These are phyloP conservation scores for Drosophila formosana DNA, from an alignment of 2,888 invertebrate species.

Conservation along the genomic window DNA sequence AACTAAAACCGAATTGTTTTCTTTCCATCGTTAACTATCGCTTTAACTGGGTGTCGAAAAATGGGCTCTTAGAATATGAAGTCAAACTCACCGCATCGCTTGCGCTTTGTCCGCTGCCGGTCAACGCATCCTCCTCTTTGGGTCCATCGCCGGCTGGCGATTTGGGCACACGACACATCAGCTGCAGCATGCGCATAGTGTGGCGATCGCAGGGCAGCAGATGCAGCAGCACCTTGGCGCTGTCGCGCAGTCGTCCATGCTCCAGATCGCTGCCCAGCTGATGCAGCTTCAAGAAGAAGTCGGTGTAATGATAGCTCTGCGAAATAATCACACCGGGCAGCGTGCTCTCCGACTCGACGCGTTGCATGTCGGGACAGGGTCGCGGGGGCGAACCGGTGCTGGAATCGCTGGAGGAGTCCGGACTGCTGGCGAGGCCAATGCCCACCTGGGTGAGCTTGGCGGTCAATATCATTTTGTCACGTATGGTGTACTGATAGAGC, in stretches of 20 bases:
- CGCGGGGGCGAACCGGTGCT: slow-evolving; percentile 96
- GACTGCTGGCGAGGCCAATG: slow-evolving; percentile 91
- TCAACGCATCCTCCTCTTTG: slow-evolving; percentile 54
- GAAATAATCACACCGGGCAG: slow-evolving; percentile 97
- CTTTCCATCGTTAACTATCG: too few species aligned
- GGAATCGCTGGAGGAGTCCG: slow-evolving; percentile 97
- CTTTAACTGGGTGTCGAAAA: too few species aligned
- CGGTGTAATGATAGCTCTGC: slow-evolving; percentile 90
- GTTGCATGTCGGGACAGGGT: slow-evolving; percentile 91
- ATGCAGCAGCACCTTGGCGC: slow-evolving; percentile 85
- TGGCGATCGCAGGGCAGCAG: slow-evolving; percentile 85
- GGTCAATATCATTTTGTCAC: slow-evolving; percentile 90
- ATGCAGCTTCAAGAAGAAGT: slow-evolving; percentile 94
- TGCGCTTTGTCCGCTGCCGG: slow-evolving; percentile 46
- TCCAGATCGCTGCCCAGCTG: slow-evolving; percentile 94
- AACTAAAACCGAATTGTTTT: too few species aligned
- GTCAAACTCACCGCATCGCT: slow-evolving; percentile 61
- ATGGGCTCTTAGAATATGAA: not conserved
- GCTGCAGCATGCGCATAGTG: slow-evolving; percentile 84
- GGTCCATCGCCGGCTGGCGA: slow-evolving; percentile 40
- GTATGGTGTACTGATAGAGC: slow-evolving; percentile 92
- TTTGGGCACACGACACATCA: slow-evolving; percentile 83
- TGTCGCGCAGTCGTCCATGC: slow-evolving; percentile 93
- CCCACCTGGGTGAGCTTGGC: slow-evolving; percentile 92
- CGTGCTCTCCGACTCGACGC: slow-evolving; percentile 93